Percentiles rank a stretch among this genome's conserved stretches.
Evolutionary conservation across 2,797 vertebrate genomes (phyloP).

Genomic region (Phrynocephalus guinanensis): DNA sequence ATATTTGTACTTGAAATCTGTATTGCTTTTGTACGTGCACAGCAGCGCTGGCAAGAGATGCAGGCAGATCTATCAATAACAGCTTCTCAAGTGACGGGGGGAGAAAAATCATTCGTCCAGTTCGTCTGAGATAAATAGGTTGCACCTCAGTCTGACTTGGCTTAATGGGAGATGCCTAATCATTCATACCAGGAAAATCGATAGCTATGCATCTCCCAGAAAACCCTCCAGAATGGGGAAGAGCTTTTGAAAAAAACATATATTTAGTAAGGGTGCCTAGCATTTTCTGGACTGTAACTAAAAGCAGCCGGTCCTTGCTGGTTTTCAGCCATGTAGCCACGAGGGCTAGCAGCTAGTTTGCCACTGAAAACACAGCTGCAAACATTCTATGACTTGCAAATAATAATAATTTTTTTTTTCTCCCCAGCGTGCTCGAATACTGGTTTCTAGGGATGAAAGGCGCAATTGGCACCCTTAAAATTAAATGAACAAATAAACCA

Average conservation of each 20-base stretch:
- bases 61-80: conserved; percentile 11
- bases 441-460: not conserved
- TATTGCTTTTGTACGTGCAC: not conserved
- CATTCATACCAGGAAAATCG: conserved; percentile 37
- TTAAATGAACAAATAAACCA: not conserved
- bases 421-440: not conserved
- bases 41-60: not conserved
- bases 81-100: not conserved
- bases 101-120: conserved; percentile 16
- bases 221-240: not conserved
- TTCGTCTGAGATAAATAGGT: conserved; percentile 22
- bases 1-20: not conserved
- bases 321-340: not conserved
- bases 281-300: not conserved
- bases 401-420: not conserved
- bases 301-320: not conserved
- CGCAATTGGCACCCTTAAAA: not conserved
- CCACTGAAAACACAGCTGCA: not conserved
- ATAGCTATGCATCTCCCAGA: conserved; percentile 22
- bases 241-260: not conserved
- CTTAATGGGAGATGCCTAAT: conserved; percentile 32
- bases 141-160: not conserved
- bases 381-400: not conserved
- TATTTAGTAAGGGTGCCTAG: not conserved
- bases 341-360: not conserved